phyloP scores from a whole-genome alignment of 2,888 invertebrate species.

The Cheilosia urbana region DNA sequence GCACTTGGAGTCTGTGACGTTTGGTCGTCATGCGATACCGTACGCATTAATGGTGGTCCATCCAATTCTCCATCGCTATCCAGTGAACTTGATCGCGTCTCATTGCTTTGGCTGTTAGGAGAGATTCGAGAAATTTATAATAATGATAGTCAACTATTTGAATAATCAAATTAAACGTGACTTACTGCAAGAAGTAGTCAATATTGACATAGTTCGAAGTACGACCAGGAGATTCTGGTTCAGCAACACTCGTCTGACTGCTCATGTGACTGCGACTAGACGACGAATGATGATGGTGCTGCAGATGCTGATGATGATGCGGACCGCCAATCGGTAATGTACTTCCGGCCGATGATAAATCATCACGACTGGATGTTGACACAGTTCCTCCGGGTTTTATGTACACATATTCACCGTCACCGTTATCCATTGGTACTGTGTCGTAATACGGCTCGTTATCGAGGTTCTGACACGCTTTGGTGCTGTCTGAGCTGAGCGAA shows the following conservation, averaged over 20 bases:
- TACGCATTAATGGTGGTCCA: conserved; percentile 85
- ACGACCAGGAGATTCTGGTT: conserved; percentile 91
- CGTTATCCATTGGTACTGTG: conserved; percentile 88
- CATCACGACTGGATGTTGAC: conserved; percentile 88
- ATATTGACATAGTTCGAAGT: conserved; percentile 96
- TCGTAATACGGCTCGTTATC: conserved; percentile 89
- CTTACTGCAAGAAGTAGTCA: conserved; percentile 94
- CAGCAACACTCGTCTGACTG: conserved; percentile 84
- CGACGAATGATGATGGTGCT: conserved; percentile 70
- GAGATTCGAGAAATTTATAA: neutral
- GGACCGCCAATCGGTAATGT: conserved; percentile 84
- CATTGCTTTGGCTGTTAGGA: conserved; percentile 82
- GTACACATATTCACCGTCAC: conserved; percentile 90
- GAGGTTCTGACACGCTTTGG: conserved; percentile 85
- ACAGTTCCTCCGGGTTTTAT: conserved; percentile 88
- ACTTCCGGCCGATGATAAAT: conserved; percentile 86
- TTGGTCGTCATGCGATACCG: conserved; percentile 87
- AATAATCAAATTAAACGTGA: conserved; percentile 71
- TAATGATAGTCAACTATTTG: neutral
- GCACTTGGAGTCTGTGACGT: conserved; percentile 84
- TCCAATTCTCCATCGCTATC: conserved; percentile 85
- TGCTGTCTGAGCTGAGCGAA: conserved; percentile 86
- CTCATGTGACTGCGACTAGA: conserved; percentile 81
- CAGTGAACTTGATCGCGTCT: conserved; percentile 84
- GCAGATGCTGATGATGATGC: conserved; percentile 78